Base-by-base conservation (phyloP, 2,113 vertebrate genomes). In the Aythya baeri region DNA sequence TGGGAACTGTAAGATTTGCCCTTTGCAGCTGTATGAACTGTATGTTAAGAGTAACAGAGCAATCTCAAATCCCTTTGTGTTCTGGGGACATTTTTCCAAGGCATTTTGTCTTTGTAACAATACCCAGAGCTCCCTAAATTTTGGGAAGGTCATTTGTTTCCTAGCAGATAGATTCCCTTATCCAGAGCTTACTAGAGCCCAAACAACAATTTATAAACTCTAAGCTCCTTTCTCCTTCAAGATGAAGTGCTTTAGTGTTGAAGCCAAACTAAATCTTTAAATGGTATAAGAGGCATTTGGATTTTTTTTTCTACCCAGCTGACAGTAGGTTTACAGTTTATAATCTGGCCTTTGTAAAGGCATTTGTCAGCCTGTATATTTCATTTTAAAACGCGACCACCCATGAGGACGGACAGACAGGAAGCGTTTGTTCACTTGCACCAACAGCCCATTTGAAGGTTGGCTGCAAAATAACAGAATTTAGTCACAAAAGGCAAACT, bases 311-410 rank as follows among this genome's bases (percentile, higher is more conserved):
- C 97, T 98, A 98, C 98, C 98, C 98, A 97, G 98, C 98, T 98
- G 98, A 98, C 98, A 98, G 98, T 97, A 96, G 98, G 98, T 99
- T 99, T 99, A 99, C 98, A 99, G 98, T 99, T 98, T 98, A 98
- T 98, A 98, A 98, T 99, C 98, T 98, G 98, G 98, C 98, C 98
- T 98, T 98, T 98, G 98, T 98, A 98, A 98, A 98, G 97, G 98
- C 98, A 99, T 99, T 99, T 99, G 98, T 98, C 98, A 99, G 98
- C 98, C 98, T 98, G 98, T 98, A 98, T 98, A 98, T 98, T 98
- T 97, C 97, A 97, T 98, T 98, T 97, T 97, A 96, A 98, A 98
- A 97, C 81, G 54, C 98, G 99, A 99, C 99, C 99, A 99, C 99
- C 99, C 99, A 99, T 97, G 97, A 98, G 97, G 97, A 98, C 41